Base-by-base conservation (phyloP, 2,113 vertebrate species). In the Fulmarus glacialis region DNA sequence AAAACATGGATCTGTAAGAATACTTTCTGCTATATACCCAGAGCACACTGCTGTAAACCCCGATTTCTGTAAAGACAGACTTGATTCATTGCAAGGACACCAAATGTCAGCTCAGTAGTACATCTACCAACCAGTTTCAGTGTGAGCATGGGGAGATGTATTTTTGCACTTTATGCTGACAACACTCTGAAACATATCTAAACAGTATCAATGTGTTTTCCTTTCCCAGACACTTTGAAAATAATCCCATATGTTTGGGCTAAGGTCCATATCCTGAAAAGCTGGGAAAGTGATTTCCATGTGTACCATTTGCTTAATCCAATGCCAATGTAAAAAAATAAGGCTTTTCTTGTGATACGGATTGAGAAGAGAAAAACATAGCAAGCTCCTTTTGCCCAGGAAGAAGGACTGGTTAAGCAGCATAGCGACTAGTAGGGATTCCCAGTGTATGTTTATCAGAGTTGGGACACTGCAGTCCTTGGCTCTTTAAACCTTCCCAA, bases 61-160 rank as follows among this genome's bases (percentile, higher is more conserved):
- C 3, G 0, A 50, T 77, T 81, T 93, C 72, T 87, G 68, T 81
- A n/a, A 56, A 83, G 91, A 80, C 74, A 55, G 89, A 23, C 58
- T 86, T 64, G 53, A 87, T 90, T 89, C 79, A 82, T 92, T 80
- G 18, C 59, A 89, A 78, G 81, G 63, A 91, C 84, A 45, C 45
- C 21, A 89, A 87, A 81, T 91, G 87, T 94, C 94, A 94, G 45
- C 89, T 96, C 67, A 55, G 83, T 17, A 74, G 38, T 75, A 55
- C 56, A 18, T 87, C 90, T 29, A 67, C 78, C 78, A 63, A 40
- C 24, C 55, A 84, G 13, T 45, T 45, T 71, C 63, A 58, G 45
- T 8, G 38, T 71, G 68, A 73, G 77, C 63, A 47, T 4, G 3
- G 32, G 38, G 67, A 95, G 75, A 63, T 78, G 59, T 64, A 48